Percentiles rank a stretch among this genome's conserved stretches.
These are phyloP conservation scores for Philhelius pedissequus DNA, from an alignment of 2,888 invertebrate genomes.

Conservation along the genomic window DNA sequence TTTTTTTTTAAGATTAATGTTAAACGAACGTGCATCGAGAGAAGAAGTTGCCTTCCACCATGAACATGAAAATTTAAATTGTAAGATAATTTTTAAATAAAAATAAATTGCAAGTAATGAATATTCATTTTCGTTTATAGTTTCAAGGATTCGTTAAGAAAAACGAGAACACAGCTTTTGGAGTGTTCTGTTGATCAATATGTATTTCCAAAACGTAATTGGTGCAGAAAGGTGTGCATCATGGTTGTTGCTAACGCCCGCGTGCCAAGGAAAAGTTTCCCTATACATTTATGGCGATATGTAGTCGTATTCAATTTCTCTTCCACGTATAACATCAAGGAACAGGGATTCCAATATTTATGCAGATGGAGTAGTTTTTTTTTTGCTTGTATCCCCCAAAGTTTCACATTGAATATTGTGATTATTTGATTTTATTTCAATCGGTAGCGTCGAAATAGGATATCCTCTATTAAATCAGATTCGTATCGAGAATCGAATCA, in stretches of 20 bases:
- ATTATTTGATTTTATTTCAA: constrained; percentile 40
- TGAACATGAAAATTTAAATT: background rate
- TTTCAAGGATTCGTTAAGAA: constrained; percentile 8
- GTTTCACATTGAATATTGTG: constrained; percentile 23
- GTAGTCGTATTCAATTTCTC: background rate
- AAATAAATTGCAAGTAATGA: constrained; percentile 46
- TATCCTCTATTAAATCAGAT: constrained; percentile 21
- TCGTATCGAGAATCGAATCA: constrained; percentile 42
- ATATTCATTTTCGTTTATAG: constrained; percentile 26
- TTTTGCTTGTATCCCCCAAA: background rate
- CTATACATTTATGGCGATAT: too few species aligned
- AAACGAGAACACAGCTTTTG: background rate
- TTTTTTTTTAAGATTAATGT: constrained; percentile 36
- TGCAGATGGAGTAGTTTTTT: background rate
- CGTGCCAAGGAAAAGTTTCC: background rate
- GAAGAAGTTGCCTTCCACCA: background rate
- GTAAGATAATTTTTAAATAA: constrained; percentile 17
- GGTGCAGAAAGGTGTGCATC: constrained; percentile 7
- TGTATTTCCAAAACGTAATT: background rate
- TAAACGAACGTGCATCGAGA: constrained; percentile 5
- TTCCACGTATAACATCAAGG: background rate
- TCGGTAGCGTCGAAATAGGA: background rate
- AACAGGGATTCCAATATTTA: background rate
- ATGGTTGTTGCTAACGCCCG: too few species aligned
- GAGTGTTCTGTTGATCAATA: constrained; percentile 16